Conservation (phyloP, 2,113 vertebrate species). For the Prinia subflava region DNA sequence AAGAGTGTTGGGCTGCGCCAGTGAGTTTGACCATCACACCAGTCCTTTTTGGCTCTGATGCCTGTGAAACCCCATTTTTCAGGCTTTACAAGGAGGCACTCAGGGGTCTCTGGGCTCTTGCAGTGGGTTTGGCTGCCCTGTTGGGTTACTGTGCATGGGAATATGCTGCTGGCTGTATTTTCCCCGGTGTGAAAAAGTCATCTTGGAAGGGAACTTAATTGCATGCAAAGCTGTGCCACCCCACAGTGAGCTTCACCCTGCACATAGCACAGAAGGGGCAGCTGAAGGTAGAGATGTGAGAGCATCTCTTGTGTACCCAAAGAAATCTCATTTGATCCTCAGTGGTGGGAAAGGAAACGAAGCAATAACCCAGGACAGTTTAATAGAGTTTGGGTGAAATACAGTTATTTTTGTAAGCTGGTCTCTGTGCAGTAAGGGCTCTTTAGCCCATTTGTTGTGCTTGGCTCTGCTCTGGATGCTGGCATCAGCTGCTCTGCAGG, state of each 20-base stretch:
- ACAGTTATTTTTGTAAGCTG: slow-evolving; percentile 64
- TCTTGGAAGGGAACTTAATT: neutral
- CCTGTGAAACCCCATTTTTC: neutral
- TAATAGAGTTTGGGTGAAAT: slow-evolving; percentile 67
- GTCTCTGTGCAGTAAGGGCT: slow-evolving; percentile 57
- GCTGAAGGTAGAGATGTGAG: slow-evolving; percentile 25
- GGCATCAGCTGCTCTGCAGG: slow-evolving; percentile 64
- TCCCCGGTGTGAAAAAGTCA: neutral
- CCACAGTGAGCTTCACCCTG: neutral
- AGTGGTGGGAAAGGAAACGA: slow-evolving; percentile 58
- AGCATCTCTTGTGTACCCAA: slow-evolving; percentile 44
- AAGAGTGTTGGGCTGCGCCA: fast-evolving
- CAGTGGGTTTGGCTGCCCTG: fast-evolving
- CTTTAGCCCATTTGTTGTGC: slow-evolving; percentile 58
- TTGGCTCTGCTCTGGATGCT: slow-evolving; percentile 59
- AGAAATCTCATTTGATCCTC: slow-evolving; percentile 60
- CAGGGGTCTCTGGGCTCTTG: neutral
- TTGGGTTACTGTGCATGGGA: neutral
- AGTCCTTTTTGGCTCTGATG: neutral
- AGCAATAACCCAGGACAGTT: slow-evolving; percentile 58
- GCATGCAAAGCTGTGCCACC: neutral
- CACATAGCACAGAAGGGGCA: neutral
- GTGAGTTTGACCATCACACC: neutral
- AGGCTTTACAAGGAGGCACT: neutral
- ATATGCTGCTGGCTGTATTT: neutral